phyloP scores from a whole-genome alignment of 1,140 invertebrate genomes.

The Chrysoperla carnea region DNA sequence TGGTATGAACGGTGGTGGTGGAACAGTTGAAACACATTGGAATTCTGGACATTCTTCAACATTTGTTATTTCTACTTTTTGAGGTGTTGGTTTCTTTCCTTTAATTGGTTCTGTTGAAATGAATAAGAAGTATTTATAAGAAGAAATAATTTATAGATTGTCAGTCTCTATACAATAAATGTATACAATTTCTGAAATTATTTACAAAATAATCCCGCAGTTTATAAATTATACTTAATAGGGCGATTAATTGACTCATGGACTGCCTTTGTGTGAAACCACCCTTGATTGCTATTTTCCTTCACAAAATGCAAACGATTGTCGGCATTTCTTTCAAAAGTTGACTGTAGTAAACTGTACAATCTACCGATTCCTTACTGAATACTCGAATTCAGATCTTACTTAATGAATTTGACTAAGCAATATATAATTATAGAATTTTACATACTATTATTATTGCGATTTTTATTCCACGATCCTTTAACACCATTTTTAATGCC shows the following conservation, averaged over 20 bases:
- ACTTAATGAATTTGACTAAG: too few relatives aligned
- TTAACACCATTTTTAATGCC: constrained; percentile 12
- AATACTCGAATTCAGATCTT: too few relatives aligned
- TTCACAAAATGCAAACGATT: too few relatives aligned
- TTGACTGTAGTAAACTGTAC: too few relatives aligned
- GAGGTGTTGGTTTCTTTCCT: constrained; percentile 2
- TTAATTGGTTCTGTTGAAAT: constrained; percentile 10
- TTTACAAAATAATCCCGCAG: too few relatives aligned
- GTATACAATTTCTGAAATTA: too few relatives aligned
- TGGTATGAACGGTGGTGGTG: constrained; percentile 17
- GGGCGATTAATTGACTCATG: too few relatives aligned
- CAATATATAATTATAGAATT: constrained; percentile 1
- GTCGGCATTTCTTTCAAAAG: too few relatives aligned
- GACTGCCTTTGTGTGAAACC: too few relatives aligned
- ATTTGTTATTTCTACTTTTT: not conserved
- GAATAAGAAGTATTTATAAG: constrained; percentile 2
- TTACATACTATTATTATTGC: constrained; percentile 13
- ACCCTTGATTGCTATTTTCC: too few relatives aligned
- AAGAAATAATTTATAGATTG: constrained; percentile 8
- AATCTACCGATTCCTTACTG: too few relatives aligned
- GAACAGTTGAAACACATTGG: constrained; percentile 26
- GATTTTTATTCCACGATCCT: constrained; percentile 7
- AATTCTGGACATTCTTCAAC: constrained; percentile 29
- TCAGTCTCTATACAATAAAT: not conserved
- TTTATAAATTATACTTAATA: too few relatives aligned